Base-by-base conservation (phyloP, 2,113 vertebrate genomes). In the Neolamprologus brichardi region DNA sequence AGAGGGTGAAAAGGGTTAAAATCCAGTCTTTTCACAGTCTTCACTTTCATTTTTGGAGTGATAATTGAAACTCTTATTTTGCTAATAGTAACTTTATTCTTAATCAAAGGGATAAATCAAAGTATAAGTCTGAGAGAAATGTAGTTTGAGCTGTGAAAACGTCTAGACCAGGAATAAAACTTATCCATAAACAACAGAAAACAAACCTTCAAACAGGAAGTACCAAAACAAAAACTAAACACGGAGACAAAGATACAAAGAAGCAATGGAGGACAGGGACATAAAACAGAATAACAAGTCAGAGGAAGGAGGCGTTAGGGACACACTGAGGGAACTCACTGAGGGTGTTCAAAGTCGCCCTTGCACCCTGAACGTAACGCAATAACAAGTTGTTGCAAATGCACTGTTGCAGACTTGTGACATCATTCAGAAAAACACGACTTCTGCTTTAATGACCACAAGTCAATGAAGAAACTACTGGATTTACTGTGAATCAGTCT, bases 381-480 rank as follows among this genome's bases (percentile, higher is more conserved):
- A 8, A 52, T 25, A 28, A 54, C 4, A 13, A 39, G 25, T 49
- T 77, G 9, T 3, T 44, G 67, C 39, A 44, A 44, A 2, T 72
- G 20, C 14, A 23, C 41, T 41, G 62, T 14, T 88, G 56, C 52
- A 87, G 30, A 80, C 52, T 79, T 81, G 54, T 79, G 9, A 41
- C 44, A 13, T 30, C 8, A 5, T 34, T 51, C 2, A 83, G 12
- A 13, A 39, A 85, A 82, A 54, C 39, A 3, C 2, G 1, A 86
- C 51, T 67, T 88, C 82, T 84, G 72, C 58, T 91, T 85, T 81
- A 46, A 13, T 77, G 37, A 75, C 81, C 44, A 79, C 64, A 0
- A 34, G 79, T 87, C 52, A 53, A 13, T 23, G 80, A 91, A 89
- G 79, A 89, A 90, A 56, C 23, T 3, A 18, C 9, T 37, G 0